phyloP scores from a whole-genome alignment of 2,113 vertebrate genomes.

The Synchiropus splendidus region DNA sequence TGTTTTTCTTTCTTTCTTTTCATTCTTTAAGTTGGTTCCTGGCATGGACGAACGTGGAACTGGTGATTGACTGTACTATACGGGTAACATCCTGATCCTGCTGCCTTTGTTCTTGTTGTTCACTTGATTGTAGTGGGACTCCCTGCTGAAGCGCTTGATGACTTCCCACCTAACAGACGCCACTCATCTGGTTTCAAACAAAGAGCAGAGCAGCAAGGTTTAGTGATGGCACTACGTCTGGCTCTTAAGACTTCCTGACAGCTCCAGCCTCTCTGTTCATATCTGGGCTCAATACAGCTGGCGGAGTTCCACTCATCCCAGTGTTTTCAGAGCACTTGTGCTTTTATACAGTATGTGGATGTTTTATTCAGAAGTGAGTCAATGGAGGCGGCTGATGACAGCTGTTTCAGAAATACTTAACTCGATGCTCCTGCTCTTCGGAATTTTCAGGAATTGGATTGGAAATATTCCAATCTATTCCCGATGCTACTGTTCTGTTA shows the following conservation, averaged over 20 bases:
- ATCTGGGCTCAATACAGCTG: conserved; percentile 7
- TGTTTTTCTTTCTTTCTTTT: too few relatives aligned
- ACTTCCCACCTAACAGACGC: conserved; percentile 9
- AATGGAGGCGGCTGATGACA: too few relatives aligned
- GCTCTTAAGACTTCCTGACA: conserved; percentile 11
- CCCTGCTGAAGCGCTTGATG: conserved; percentile 20
- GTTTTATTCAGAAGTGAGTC: conserved; percentile 8
- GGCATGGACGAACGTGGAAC: too few relatives aligned
- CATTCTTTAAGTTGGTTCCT: too few relatives aligned
- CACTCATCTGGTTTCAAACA: conserved; percentile 26
- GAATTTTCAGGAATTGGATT: too few relatives aligned
- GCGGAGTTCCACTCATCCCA: conserved; percentile 1
- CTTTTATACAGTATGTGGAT: conserved; percentile 2
- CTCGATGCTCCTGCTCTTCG: too few relatives aligned
- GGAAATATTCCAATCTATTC: too few relatives aligned
- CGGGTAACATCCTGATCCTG: not conserved
- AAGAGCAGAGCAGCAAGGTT: conserved; percentile 14
- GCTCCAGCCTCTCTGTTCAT: conserved; percentile 9
- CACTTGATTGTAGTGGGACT: conserved; percentile 6
- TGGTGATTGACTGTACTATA: too few relatives aligned
- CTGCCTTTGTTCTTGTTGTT: conserved; percentile 2
- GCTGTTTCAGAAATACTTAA: too few relatives aligned
- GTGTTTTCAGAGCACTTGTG: not conserved
- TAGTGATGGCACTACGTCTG: conserved; percentile 10
- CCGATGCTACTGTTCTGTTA: too few relatives aligned